phyloP scores from a whole-genome alignment of 2,888 invertebrate genomes.

The Stenchaetothrips biformis region DNA sequence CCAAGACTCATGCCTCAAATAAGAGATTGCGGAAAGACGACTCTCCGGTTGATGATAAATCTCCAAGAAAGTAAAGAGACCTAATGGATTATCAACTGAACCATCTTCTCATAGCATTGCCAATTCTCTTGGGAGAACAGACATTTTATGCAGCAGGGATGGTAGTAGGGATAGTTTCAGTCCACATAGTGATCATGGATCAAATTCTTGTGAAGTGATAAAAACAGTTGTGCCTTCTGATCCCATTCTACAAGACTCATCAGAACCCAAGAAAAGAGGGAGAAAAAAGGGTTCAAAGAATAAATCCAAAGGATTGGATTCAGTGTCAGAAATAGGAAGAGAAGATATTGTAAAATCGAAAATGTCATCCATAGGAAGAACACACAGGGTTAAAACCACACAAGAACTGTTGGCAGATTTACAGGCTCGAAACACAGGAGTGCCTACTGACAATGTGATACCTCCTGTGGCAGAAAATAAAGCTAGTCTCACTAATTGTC shows the following conservation, averaged over 20 bases:
- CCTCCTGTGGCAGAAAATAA: conserved; percentile 35
- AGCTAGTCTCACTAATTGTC: conserved; percentile 38
- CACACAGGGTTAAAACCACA: conserved; percentile 67
- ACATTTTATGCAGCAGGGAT: conserved; percentile 36
- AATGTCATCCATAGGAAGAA: conserved; percentile 55
- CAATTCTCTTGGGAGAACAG: conserved; percentile 31
- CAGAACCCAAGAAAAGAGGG: conserved; percentile 51
- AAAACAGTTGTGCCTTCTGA: conserved; percentile 28
- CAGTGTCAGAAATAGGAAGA: conserved; percentile 49
- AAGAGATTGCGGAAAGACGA: conserved; percentile 52
- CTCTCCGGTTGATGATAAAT: conserved; percentile 40
- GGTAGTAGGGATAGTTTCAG: conserved; percentile 42
- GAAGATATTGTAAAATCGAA: conserved; percentile 55
- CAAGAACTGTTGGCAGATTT: conserved; percentile 63
- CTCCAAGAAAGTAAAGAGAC: conserved; percentile 46
- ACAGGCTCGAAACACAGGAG: conserved; percentile 36
- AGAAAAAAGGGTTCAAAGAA: conserved; percentile 57
- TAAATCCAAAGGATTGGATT: conserved; percentile 47
- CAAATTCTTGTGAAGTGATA: conserved; percentile 29
- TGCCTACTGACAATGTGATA: conserved; percentile 37
- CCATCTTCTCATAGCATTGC: not conserved
- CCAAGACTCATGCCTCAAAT: conserved; percentile 52
- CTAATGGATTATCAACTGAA: conserved; percentile 45
- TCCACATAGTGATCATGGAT: conserved; percentile 34
- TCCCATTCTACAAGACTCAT: conserved; percentile 34